Conservation (phyloP, 1,140 invertebrate genomes). For the Meteorus sp. region DNA sequence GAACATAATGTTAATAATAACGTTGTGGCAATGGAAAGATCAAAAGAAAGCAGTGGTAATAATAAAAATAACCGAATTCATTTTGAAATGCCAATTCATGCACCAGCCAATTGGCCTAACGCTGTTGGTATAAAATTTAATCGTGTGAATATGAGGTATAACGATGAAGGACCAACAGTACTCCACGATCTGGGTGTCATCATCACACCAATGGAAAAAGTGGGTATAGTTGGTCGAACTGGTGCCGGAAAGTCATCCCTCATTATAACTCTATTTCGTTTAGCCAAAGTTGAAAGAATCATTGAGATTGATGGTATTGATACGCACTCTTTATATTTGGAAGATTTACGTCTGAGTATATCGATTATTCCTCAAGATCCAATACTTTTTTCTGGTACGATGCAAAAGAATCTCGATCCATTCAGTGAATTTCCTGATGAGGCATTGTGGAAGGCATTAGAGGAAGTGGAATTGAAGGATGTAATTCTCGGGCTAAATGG, state of each 20-base stretch:
- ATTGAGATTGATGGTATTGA: conserved; percentile 70
- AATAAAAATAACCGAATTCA: conserved; percentile 36
- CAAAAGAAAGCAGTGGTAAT: conserved; percentile 35
- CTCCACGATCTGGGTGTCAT: conserved; percentile 63
- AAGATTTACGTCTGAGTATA: conserved; percentile 65
- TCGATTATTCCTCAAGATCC: conserved; percentile 75
- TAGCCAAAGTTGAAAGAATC: conserved; percentile 63
- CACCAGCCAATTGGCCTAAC: conserved; percentile 72
- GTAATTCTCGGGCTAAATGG: conserved; percentile 46
- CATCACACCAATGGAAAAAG: conserved; percentile 58
- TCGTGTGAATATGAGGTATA: conserved; percentile 62
- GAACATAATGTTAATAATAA: conserved; percentile 59
- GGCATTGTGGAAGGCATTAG: conserved; percentile 70
- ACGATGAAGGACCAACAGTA: conserved; percentile 59
- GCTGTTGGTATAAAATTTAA: conserved; percentile 66
- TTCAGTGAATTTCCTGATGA: conserved; percentile 64
- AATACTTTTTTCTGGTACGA: conserved; percentile 66
- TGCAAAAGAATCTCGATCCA: conserved; percentile 67
- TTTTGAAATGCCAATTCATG: conserved; percentile 1
- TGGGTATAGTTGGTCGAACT: conserved; percentile 84
- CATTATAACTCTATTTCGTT: conserved; percentile 78
- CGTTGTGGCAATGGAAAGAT: conserved; percentile 52
- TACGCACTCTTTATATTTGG: conserved; percentile 64
- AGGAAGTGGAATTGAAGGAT: conserved; percentile 60
- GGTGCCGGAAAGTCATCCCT: conserved; percentile 92